A percentile compares a stretch with the other conserved stretches of the same genome.
Evolutionary conservation across 1,140 invertebrate genomes (phyloP).

Genomic region (Atta cephalotes): DNA sequence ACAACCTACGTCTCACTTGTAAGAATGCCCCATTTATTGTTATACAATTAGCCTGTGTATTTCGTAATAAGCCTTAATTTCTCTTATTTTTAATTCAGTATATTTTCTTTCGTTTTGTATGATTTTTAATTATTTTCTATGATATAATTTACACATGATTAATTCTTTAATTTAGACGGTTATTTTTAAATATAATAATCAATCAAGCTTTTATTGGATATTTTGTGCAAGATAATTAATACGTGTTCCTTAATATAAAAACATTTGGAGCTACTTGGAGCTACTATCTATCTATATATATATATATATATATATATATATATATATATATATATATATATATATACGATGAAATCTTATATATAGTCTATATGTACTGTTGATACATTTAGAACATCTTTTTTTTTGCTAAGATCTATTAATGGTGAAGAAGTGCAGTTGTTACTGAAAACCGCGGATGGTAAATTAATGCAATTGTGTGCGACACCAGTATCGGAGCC

Average conservation of each 20-base stretch:
- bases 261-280: neutral
- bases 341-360: neutral
- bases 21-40: slow-evolving; percentile 27
- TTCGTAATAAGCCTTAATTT: slow-evolving; percentile 4
- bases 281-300: neutral
- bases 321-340: no score
- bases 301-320: no score
- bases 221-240: slow-evolving; percentile 14
- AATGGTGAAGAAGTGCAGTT: slow-evolving; percentile 84
- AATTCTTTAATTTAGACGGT: neutral
- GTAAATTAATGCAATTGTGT: slow-evolving; percentile 85
- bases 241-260: neutral
- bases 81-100: neutral
- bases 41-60: neutral
- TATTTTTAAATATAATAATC: neutral
- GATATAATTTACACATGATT: neutral
- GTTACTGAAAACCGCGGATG: slow-evolving; percentile 85
- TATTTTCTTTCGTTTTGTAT: slow-evolving; percentile 3
- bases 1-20: slow-evolving; percentile 65
- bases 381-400: neutral
- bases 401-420: slow-evolving; percentile 76
- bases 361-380: neutral
- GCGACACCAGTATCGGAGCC: slow-evolving; percentile 79
- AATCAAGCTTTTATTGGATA: neutral
- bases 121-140: neutral